Evolutionary conservation across 1,140 invertebrate genomes (phyloP), one percentile per base, ranked within the genome.

Genomic region (Lineus longissimus): DNA sequence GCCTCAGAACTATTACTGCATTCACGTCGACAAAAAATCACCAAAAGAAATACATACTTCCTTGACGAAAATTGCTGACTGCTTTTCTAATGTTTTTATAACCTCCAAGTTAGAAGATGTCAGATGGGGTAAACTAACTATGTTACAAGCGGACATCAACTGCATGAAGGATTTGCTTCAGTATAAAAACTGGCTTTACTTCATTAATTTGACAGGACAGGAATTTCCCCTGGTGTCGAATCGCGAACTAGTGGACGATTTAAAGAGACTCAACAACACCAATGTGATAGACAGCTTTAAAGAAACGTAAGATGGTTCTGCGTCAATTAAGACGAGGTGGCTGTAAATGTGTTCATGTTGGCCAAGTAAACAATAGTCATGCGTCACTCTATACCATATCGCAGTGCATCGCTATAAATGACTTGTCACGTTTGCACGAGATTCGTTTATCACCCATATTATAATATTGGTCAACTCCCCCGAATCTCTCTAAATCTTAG

Each of bases 1-100:
- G 4, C 66, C 67, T 7, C 66, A 73, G n/a, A 73, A 73, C 63
- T 59, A 61, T 41, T 73, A 73, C 56, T 73, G 71, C 61, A 62
- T 73, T 55, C 72, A 73, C 54, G 60, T 73, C 4, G 72, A 73
- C 54, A 41, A 30, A 19, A 73, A 73, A 54, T 13, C 67, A 11
- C 17, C 64, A 15, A 23, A 27, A 19, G 63, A 54, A 17, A 61
- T 73, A 54, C 40, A 54, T 22, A 43, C 19, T 22, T 40, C 59
- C 15, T 41, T 70, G 29, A 40, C 19, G 25, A 51, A 31, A 7
- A 27, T 67, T 22, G 62, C 55, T 13, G 17, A 33, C 11, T 67
- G 65, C 51, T 67, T 67, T 40, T 31, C 29, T 13, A 67, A 67
- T 64, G 65, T 64, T 7, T 64, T 55, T 22, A n/a, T 67, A 25